Base-by-base conservation (phyloP, 2,888 invertebrate species). In the Pseudococcus jackbeardsleyi region DNA sequence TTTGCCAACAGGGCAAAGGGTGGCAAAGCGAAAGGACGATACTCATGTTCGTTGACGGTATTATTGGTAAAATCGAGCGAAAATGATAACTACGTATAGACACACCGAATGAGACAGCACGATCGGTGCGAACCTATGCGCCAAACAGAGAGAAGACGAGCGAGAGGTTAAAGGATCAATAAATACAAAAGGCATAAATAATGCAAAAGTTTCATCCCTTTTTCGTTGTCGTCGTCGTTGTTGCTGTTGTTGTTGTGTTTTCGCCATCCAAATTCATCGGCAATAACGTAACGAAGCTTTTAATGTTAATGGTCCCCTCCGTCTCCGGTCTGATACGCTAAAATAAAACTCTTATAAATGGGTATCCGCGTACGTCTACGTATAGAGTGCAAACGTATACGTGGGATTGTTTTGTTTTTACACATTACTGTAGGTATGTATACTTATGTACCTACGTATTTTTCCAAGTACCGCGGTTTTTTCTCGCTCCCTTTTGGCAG, bases 111-210 rank as follows among this genome's bases (percentile, higher is more conserved):
- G 84, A 48, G 84, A 46, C 19, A n/a, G 12, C n/a, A 26, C n/a
- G 46, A 17, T 9, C 46, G 42, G 42, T 19, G n/a, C 39, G 82
- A 82, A 42, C 42, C n/a, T 42, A 48, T 48, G 15, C 46, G 46
- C 8, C 19, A n/a, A 33, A 77, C 39, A 42, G 39, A 42, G 42
- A 39, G 15, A 79, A 79, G 42, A 46, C 39, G 48, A 84, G 48
- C n/a, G 54, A 84, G 46, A 84, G 50, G 33, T 33, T 84, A 54
- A 33, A 84, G 84, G 84, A 84, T 84, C 84, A 84, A 84, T 84
- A 84, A 84, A 84, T 84, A 84, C 84, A 26, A 50, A 48, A 54
- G 84, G 84, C 84, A 84, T 84, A 84, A 84, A 84, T 84, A 84
- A 84, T 84, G 84, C 84, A 84, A 33, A 46, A 54, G 84, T 84